A percentile compares a stretch with the other conserved stretches of the same genome.
Evolutionary conservation across 2,113 vertebrate genomes (phyloP).

Genomic region (Leptobrachium leishanense): DNA sequence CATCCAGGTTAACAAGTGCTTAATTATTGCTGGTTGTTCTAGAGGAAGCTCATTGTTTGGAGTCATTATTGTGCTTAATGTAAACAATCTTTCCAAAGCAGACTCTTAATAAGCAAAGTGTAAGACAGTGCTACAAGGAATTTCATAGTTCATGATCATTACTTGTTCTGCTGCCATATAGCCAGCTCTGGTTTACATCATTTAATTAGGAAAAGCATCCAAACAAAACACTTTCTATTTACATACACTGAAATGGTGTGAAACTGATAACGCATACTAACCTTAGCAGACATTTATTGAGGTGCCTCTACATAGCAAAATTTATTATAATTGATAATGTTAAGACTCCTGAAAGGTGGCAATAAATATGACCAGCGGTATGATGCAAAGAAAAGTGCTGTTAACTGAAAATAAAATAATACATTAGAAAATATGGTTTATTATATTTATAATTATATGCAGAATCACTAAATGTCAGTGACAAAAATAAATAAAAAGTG

Average conservation of each 20-base stretch:
- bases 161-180: constrained; percentile 9
- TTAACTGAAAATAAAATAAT: too few relatives aligned
- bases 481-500: too few relatives aligned
- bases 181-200: neutral
- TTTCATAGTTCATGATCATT: constrained; percentile 16
- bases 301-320: too few relatives aligned
- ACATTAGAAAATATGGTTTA: too few relatives aligned
- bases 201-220: constrained; percentile 10
- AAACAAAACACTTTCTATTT: constrained; percentile 1
- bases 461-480: too few relatives aligned
- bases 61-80: constrained; percentile 42
- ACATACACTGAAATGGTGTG: neutral
- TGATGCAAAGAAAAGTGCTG: too few relatives aligned
- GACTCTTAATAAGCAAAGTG: constrained; percentile 25
- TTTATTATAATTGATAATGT: too few relatives aligned
- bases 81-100: constrained; percentile 27
- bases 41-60: constrained; percentile 32
- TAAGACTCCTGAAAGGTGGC: too few relatives aligned
- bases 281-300: too few relatives aligned
- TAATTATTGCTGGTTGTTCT: constrained; percentile 27
- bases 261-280: neutral
- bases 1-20: neutral
- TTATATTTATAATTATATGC: too few relatives aligned
- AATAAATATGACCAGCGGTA: too few relatives aligned
- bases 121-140: neutral